Base-by-base conservation (phyloP, 2,113 vertebrate genomes). In the Brachypteracias leptosomus region DNA sequence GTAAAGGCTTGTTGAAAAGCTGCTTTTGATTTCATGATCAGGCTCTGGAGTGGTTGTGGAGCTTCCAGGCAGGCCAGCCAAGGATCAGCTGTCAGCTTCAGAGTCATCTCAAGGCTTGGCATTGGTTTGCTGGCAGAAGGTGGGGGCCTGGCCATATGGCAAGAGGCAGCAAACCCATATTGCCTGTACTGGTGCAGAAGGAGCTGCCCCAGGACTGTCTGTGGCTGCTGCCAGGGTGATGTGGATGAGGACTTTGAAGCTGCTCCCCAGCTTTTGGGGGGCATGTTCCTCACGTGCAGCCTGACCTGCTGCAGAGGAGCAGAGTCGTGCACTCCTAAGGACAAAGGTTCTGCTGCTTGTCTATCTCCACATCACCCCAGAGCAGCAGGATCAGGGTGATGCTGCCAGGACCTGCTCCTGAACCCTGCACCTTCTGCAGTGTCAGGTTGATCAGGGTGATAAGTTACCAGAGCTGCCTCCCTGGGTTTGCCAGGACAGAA, bases 271-370 rank as follows among this genome's bases (percentile, higher is more conserved):
- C 17, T 47, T 47, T 42, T 6, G 16, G 44, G 26, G n/a, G 28
- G 24, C 1, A 0, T 3, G 0, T 40, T 24, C n/a, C 36, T 33
- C 21, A 5, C 33, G 4, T 0, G 3, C 1, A 0, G 46, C 29
- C 55, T 59, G 35, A 65, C 57, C 51, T 3, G 5, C 73, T 46
- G 35, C 1, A 2, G 36, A 68, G 36, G 59, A 62, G 71, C 54
- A 1, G 63, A 49, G 47, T 10, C 6, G 15, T 16, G 28, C 3
- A 0, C 13, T 54, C 33, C 26, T 13, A 16, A 40, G 65, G 29
- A 29, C 35, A 4, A 6, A 89, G 49, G 33, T 77, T 77, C 42
- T 85, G 89, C 62, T 79, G 16, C 21, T 72, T 28, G 33, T 17
- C 36, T 26, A 9, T 44, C 58, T 77, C 71, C 63, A 59, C 54